Evolutionary conservation across 2,797 vertebrate species (phyloP).

Genomic region (Paramormyrops hopkinsi): DNA sequence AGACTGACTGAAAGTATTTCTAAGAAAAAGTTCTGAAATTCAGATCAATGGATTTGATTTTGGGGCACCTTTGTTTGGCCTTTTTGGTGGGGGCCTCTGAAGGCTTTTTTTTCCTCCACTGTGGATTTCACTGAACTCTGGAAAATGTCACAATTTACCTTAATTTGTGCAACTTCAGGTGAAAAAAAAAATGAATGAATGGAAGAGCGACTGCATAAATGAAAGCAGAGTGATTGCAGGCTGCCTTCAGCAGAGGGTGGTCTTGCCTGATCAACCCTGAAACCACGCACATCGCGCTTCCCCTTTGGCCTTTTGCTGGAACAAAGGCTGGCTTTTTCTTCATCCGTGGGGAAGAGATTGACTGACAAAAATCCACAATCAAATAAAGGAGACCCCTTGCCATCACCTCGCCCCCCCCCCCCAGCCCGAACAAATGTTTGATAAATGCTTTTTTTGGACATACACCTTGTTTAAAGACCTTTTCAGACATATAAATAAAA

Average conservation of each 20-base stretch:
- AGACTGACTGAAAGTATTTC: neutral
- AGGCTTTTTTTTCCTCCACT: neutral
- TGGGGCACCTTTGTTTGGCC: neutral
- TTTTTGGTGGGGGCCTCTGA: slow-evolving; percentile 12
- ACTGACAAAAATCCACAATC: slow-evolving; percentile 19
- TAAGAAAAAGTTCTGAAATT: neutral
- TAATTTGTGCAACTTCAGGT: slow-evolving; percentile 19
- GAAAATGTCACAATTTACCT: slow-evolving; percentile 25
- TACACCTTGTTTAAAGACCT: neutral
- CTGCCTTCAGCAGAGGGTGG: slow-evolving; percentile 25
- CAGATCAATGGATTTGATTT: slow-evolving; percentile 1
- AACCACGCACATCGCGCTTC: neutral
- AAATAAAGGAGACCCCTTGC: neutral
- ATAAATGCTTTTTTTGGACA: neutral
- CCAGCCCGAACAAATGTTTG: neutral
- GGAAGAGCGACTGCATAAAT: neutral
- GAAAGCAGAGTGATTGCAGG: slow-evolving; percentile 24
- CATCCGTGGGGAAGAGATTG: neutral
- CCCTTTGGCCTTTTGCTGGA: slow-evolving; percentile 25
- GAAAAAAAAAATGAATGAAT: neutral
- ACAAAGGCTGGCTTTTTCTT: slow-evolving; percentile 26
- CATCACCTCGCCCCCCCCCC: no score
- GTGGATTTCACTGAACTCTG: slow-evolving; percentile 14
- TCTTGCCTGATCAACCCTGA: slow-evolving; percentile 22
- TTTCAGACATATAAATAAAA: neutral